phyloP scores from a whole-genome alignment of 92 coral and sea anemone species.

The Phenganax stokvisi region DNA sequence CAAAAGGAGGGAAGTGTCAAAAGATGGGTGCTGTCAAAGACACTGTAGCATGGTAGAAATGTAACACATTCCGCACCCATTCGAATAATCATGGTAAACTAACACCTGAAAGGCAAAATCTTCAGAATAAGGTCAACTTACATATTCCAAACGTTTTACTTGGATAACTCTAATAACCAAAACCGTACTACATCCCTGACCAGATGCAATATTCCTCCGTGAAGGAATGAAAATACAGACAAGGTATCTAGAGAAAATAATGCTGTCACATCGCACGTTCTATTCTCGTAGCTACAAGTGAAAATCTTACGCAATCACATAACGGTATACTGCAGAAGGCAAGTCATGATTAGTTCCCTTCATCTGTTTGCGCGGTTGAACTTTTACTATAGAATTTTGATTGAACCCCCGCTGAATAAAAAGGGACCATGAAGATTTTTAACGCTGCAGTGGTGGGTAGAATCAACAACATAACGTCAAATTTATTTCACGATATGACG shows the following conservation, averaged over 20 bases:
- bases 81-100: neutral
- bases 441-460: neutral
- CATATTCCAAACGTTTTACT: too few relatives aligned
- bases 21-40: conserved; percentile 38
- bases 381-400: neutral
- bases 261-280: too few relatives aligned
- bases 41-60: conserved; percentile 5
- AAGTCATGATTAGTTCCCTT: neutral
- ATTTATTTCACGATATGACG: neutral
- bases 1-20: conserved; percentile 21
- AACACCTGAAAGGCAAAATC: neutral
- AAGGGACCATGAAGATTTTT: neutral
- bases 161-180: too few relatives aligned
- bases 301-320: too few relatives aligned
- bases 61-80: conserved; percentile 38
- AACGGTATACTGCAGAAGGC: neutral
- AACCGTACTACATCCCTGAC: too few relatives aligned
- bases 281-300: too few relatives aligned
- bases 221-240: too few relatives aligned
- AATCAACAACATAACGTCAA: conserved; percentile 8
- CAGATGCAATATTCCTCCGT: too few relatives aligned
- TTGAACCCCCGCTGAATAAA: neutral
- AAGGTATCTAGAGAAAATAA: too few relatives aligned
- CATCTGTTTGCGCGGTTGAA: too few relatives aligned
- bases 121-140: too few relatives aligned